Conservation (phyloP, 1,140 invertebrate species). For the Microplitis mediator region DNA sequence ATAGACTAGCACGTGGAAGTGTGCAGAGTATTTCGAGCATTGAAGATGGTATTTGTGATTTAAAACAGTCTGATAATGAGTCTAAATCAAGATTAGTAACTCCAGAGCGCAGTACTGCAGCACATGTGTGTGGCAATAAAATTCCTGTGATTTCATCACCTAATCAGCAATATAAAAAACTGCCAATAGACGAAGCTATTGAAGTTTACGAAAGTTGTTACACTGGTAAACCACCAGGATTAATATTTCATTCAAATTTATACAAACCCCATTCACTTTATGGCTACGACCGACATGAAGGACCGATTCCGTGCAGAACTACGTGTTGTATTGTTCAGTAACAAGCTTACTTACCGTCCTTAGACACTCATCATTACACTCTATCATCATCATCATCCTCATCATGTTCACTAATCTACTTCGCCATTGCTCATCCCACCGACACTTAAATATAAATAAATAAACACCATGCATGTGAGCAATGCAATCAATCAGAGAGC, state of each 20-base stretch:
- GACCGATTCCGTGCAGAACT: conserved; percentile 49
- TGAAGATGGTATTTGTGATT: conserved; percentile 31
- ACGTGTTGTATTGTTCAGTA: conserved; percentile 58
- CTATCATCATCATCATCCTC: neutral
- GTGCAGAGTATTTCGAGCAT: conserved; percentile 36
- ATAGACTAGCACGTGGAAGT: conserved; percentile 44
- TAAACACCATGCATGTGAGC: neutral
- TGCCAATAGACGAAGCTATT: conserved; percentile 56
- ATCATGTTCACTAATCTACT: neutral
- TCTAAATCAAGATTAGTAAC: conserved; percentile 30
- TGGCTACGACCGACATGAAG: conserved; percentile 38
- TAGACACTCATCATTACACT: neutral
- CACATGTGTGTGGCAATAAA: conserved; percentile 37
- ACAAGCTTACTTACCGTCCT: conserved; percentile 26
- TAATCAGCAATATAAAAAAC: conserved; percentile 30
- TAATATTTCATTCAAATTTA: conserved; percentile 39
- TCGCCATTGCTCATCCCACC: neutral
- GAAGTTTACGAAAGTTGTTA: conserved; percentile 58
- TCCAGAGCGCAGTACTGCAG: conserved; percentile 30
- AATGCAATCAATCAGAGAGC: conserved; percentile 2
- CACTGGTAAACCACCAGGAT: conserved; percentile 42
- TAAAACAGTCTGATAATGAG: neutral
- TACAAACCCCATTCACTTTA: conserved; percentile 28
- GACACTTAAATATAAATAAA: neutral
- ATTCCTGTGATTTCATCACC: conserved; percentile 28